Percentiles rank a stretch among this genome's conserved stretches.
phyloP scores from a whole-genome alignment of 2,888 invertebrate species.

The Nomada fucata region DNA sequence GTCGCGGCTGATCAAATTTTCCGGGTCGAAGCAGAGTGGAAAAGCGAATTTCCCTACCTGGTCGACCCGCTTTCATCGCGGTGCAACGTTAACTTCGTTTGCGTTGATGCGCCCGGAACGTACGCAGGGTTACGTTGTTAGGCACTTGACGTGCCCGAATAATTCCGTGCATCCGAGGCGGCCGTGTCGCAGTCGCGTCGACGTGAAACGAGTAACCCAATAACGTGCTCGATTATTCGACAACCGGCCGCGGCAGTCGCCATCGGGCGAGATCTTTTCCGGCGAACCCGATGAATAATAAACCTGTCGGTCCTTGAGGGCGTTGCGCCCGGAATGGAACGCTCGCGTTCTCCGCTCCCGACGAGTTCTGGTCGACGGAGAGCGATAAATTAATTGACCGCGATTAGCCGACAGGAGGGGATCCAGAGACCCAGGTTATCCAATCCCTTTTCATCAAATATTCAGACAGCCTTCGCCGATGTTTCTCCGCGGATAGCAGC shows the following conservation, averaged over 20 bases:
- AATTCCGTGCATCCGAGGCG: constrained; percentile 44
- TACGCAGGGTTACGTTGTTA: constrained; percentile 69
- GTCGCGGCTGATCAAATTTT: constrained; percentile 68
- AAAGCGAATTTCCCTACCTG: constrained; percentile 65
- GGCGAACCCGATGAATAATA: no score
- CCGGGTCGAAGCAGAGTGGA: constrained; percentile 49
- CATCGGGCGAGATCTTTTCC: constrained; percentile 24
- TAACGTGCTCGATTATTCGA: constrained; percentile 53
- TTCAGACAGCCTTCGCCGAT: background rate
- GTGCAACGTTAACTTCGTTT: constrained; percentile 67
- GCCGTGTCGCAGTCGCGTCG: constrained; percentile 23
- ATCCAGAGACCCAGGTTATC: background rate
- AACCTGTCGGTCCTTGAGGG: no score
- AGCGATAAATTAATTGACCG: background rate
- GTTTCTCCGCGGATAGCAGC: no score
- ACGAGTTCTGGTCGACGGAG: no score
- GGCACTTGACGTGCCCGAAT: constrained; percentile 61
- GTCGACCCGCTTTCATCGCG: constrained; percentile 62
- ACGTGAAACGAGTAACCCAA: constrained; percentile 53
- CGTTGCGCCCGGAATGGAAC: no score
- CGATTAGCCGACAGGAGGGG: no score
- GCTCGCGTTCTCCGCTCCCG: background rate
- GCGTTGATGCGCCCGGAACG: constrained; percentile 65
- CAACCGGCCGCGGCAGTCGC: constrained; percentile 22
- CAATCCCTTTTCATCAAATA: background rate